Percentiles rank a stretch among this genome's conserved stretches.
These are phyloP conservation scores for Chloromyia formosa DNA, from an alignment of 2,888 invertebrate species.

Conservation along the genomic window DNA sequence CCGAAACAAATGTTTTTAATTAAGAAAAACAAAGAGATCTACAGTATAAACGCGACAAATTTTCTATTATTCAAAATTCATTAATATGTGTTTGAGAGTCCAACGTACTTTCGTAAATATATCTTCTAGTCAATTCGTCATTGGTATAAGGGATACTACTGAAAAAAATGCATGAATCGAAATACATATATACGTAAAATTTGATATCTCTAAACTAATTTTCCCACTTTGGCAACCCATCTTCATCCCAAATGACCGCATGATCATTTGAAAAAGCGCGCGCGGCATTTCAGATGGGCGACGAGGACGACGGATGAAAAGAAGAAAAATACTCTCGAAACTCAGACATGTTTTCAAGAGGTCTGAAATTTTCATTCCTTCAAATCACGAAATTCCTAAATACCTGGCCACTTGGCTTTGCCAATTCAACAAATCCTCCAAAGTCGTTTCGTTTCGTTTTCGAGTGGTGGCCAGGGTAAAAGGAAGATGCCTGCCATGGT, in stretches of 20 bases:
- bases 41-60: too few species aligned
- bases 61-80: too few species aligned
- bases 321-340: slow-evolving; percentile 31
- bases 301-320: slow-evolving; percentile 22
- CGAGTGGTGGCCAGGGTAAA: neutral
- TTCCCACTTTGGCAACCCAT: neutral
- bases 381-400: slow-evolving; percentile 50
- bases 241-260: neutral
- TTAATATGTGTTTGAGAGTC: too few species aligned
- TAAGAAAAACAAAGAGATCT: too few species aligned
- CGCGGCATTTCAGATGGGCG: slow-evolving; percentile 15
- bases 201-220: too few species aligned
- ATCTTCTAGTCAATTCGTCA: too few species aligned
- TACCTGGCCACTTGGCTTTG: slow-evolving; percentile 43
- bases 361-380: slow-evolving; percentile 51
- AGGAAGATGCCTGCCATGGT: neutral
- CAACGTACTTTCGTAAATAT: too few species aligned
- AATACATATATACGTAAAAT: too few species aligned
- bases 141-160: too few species aligned
- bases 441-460: neutral
- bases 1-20: too few species aligned
- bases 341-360: slow-evolving; percentile 50
- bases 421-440: slow-evolving; percentile 27
- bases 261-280: slow-evolving; percentile 27
- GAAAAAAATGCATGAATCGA: too few species aligned